These are phyloP conservation scores for Turritopsis dohrnii DNA, from an alignment of 30 jellyfish, hydroid and myxozoan species.

Conservation along the genomic window DNA sequence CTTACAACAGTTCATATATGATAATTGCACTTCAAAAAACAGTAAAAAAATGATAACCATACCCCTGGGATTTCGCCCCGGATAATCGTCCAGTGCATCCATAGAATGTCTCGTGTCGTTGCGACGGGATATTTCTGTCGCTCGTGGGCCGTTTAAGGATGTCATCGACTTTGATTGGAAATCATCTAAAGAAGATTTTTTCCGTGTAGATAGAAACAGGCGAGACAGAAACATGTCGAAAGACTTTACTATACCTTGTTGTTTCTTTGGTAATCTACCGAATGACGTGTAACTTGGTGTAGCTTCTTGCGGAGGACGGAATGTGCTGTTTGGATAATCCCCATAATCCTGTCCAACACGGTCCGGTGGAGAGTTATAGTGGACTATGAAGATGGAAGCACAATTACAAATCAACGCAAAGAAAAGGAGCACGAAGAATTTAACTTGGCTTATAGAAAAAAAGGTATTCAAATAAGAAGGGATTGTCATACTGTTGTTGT, in stretches of 20 bases:
- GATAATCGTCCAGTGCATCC: slow-evolving; percentile 32
- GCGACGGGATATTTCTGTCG: slow-evolving; percentile 78
- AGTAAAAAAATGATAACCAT: background rate
- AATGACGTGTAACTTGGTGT: slow-evolving; percentile 45
- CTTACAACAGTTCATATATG: background rate
- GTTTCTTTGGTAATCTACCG: slow-evolving; percentile 42
- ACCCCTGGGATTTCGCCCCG: slow-evolving; percentile 19
- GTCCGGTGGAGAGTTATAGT: background rate
- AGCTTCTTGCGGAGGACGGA: slow-evolving; percentile 16
- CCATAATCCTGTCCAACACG: background rate
- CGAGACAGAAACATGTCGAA: background rate
- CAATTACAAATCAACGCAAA: too few species aligned
- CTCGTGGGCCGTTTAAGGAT: slow-evolving; percentile 26
- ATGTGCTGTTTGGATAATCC: slow-evolving; percentile 10
- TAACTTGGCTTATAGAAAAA: too few species aligned
- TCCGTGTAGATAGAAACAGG: background rate
- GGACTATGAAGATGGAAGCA: background rate
- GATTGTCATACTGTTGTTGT: slow-evolving; percentile 2
- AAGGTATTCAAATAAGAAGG: background rate
- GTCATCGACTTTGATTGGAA: slow-evolving; percentile 16
- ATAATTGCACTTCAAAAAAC: background rate
- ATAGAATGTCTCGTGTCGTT: slow-evolving; percentile 30
- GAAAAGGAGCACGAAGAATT: too few species aligned
- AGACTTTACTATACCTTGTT: slow-evolving; percentile 9
- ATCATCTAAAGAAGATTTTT: background rate